phyloP scores from a whole-genome alignment of 2,113 vertebrate genomes.

The Percopsis transmontana region DNA sequence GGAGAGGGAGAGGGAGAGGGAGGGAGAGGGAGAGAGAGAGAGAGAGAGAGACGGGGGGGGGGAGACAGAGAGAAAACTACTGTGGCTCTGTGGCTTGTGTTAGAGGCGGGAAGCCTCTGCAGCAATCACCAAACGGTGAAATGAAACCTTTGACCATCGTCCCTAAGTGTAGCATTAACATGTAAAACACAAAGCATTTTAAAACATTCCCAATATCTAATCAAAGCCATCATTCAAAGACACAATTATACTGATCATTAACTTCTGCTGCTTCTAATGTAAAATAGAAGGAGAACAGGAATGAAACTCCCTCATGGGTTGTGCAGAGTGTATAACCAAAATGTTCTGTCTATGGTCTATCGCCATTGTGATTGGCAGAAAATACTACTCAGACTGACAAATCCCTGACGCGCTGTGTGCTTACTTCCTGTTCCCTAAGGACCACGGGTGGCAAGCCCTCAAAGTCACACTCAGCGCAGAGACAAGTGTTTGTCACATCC shows the following conservation, averaged over 20 bases:
- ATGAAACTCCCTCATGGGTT: background rate
- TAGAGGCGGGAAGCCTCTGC: constrained; percentile 2
- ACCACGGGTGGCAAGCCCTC: background rate
- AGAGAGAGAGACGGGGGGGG: constrained; percentile 5
- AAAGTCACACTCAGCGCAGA: background rate
- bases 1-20: constrained; percentile 9
- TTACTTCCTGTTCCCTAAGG: constrained; percentile 1
- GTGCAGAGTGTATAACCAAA: background rate
- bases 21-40: constrained; percentile 2
- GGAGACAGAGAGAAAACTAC: constrained; percentile 26
- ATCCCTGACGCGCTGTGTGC: constrained; percentile 8
- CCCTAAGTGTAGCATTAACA: no score
- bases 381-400: constrained; percentile 2
- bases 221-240: no score
- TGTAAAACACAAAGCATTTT: no score
- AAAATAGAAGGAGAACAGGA: no score
- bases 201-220: no score
- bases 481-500: background rate
- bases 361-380: background rate
- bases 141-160: background rate
- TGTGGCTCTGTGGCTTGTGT: constrained; percentile 16
- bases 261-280: no score
- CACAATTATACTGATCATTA: no score
- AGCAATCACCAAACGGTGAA: constrained; percentile 2
- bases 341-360: background rate